Evolutionary conservation across 2,797 vertebrate genomes (phyloP).

Genomic region (Macropodus opercularis): DNA sequence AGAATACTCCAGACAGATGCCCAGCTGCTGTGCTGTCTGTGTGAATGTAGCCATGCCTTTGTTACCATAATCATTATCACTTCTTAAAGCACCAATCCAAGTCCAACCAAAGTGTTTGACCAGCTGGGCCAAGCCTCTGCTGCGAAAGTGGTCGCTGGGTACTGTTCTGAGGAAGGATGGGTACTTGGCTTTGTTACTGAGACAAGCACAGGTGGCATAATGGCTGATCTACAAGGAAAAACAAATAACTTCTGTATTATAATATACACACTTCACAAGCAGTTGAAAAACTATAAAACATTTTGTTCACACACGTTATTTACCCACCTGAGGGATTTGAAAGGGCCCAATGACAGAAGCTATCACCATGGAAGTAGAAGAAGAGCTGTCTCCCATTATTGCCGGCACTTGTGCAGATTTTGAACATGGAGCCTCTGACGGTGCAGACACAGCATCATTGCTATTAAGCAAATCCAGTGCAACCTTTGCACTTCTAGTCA

Average conservation of each 20-base stretch:
- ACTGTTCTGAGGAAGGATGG: no score
- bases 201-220: constrained; percentile 77
- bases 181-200: no score
- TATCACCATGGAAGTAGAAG: constrained; percentile 74
- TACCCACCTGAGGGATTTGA: constrained; percentile 51
- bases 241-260: not conserved
- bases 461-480: constrained; percentile 72
- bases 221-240: constrained; percentile 68
- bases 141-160: no score
- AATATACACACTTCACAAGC: not conserved
- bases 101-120: constrained; percentile 74
- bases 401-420: constrained; percentile 70
- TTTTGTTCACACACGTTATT: no score
- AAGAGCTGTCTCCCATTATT: constrained; percentile 77
- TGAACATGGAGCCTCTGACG: constrained; percentile 43
- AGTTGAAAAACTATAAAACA: no score
- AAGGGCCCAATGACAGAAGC: constrained; percentile 36
- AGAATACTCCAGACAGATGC: constrained; percentile 69
- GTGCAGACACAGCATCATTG: constrained; percentile 31
- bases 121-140: no score
- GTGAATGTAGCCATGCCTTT: constrained; percentile 67
- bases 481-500: constrained; percentile 60
- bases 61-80: constrained; percentile 73
- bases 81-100: constrained; percentile 75
- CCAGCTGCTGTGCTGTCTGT: constrained; percentile 56